Evolutionary conservation across 2,888 invertebrate species (phyloP).

Genomic region (Ochlodes sylvanus): DNA sequence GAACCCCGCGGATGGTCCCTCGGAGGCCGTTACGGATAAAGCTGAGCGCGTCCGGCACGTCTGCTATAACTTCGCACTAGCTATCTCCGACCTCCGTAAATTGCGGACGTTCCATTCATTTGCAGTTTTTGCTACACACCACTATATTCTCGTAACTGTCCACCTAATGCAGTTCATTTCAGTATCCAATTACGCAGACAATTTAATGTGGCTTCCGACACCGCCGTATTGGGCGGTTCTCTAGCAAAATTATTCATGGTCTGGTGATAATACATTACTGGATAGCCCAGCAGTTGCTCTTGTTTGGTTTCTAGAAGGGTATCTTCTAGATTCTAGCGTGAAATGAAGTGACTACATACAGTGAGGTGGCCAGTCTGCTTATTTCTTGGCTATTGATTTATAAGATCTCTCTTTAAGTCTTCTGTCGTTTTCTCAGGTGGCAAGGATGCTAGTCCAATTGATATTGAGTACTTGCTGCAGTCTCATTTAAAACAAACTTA

Average conservation of each 20-base stretch:
- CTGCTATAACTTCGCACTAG: slow-evolving; percentile 27
- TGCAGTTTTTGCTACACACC: slow-evolving; percentile 29
- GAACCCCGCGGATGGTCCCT: slow-evolving; percentile 34
- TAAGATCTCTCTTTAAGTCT: no score
- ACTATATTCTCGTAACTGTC: slow-evolving; percentile 19
- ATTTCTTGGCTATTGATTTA: no score
- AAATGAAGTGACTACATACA: no score
- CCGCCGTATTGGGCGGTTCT: not conserved
- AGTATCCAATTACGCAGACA: slow-evolving; percentile 16
- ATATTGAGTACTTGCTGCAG: no score
- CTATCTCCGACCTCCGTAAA: slow-evolving; percentile 31
- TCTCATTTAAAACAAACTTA: no score
- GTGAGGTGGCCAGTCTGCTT: no score
- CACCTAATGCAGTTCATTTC: slow-evolving; percentile 16
- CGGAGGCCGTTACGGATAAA: slow-evolving; percentile 26
- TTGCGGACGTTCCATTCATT: slow-evolving; percentile 24
- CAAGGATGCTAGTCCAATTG: no score
- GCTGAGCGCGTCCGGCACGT: slow-evolving; percentile 15
- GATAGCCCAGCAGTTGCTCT: no score
- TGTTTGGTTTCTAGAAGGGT: no score
- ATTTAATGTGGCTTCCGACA: slow-evolving; percentile 2
- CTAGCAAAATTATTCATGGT: not conserved
- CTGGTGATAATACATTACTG: not conserved
- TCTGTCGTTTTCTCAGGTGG: no score
- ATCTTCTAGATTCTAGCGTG: no score